Evolutionary conservation across 2,797 vertebrate genomes (phyloP).

Genomic region (Malacoraja senta): DNA sequence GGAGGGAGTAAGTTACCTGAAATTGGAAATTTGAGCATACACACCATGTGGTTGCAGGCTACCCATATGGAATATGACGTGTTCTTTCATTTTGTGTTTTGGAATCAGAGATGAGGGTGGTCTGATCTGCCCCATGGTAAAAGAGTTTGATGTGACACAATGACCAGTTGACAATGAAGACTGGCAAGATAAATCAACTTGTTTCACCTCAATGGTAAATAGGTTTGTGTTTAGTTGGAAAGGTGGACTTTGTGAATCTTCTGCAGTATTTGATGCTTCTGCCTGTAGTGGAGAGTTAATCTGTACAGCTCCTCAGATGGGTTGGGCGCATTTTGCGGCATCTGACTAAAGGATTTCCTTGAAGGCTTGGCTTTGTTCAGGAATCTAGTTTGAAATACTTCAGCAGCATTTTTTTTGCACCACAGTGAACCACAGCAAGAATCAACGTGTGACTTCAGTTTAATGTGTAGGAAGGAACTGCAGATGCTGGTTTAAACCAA

Average conservation of each 20-base stretch:
- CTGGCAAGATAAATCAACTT: neutral
- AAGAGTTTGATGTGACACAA: neutral
- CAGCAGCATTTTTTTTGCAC: neutral
- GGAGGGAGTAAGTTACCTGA: no score
- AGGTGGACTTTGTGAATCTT: neutral
- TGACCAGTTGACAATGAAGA: neutral
- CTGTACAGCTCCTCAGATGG: neutral
- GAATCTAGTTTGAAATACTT: neutral
- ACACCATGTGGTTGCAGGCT: no score
- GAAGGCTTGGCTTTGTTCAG: neutral
- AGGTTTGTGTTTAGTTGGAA: neutral
- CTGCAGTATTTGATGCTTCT: neutral
- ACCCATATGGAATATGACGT: no score
- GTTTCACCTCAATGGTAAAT: neutral
- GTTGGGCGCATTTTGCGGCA: neutral
- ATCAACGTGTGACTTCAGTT: neutral
- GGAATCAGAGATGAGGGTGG: no score
- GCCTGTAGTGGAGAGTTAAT: neutral
- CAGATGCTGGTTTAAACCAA: no score
- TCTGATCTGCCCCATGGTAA: neutral
- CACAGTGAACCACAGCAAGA: neutral
- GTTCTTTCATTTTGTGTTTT: no score
- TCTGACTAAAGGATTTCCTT: neutral
- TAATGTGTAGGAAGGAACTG: neutral
- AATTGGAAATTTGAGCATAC: no score